Conservation (phyloP, 2,113 vertebrate genomes). For the Tragelaphus buxtoni region DNA sequence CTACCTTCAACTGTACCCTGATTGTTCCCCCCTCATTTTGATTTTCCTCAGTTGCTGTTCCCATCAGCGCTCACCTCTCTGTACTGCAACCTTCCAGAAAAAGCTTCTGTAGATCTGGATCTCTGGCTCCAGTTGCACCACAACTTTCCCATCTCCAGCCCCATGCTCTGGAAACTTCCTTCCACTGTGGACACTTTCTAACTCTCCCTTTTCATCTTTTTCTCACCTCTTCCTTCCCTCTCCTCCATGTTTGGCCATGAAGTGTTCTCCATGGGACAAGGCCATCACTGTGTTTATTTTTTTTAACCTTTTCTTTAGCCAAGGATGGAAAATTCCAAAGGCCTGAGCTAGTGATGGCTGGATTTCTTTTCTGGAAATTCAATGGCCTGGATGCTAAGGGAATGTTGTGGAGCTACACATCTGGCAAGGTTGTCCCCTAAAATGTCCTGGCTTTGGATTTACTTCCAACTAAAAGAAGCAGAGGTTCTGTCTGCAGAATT, state of each 20-base stretch:
- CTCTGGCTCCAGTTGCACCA: neutral
- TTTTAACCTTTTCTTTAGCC: constrained; percentile 53
- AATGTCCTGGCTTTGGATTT: constrained; percentile 27
- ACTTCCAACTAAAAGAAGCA: neutral
- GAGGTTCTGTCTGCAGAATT: constrained; percentile 7
- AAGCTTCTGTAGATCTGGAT: neutral
- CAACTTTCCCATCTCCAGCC: neutral
- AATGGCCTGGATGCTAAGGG: constrained; percentile 39
- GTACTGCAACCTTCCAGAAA: neutral
- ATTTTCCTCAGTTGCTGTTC: neutral
- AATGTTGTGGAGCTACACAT: neutral
- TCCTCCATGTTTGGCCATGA: neutral
- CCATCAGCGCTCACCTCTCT: neutral
- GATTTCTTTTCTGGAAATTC: constrained; percentile 55
- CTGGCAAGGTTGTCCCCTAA: constrained; percentile 44
- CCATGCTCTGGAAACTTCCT: neutral
- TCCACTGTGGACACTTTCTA: neutral
- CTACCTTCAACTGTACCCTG: neutral
- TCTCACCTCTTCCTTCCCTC: neutral
- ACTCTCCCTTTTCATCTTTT: neutral
- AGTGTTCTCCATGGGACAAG: constrained; percentile 15
- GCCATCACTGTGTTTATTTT: constrained; percentile 17
- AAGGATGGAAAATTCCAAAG: constrained; percentile 70
- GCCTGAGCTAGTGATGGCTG: constrained; percentile 51
- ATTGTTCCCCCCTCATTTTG: neutral